Conservation (phyloP, 2,113 vertebrate genomes). For the Melanerpes formicivorus region DNA sequence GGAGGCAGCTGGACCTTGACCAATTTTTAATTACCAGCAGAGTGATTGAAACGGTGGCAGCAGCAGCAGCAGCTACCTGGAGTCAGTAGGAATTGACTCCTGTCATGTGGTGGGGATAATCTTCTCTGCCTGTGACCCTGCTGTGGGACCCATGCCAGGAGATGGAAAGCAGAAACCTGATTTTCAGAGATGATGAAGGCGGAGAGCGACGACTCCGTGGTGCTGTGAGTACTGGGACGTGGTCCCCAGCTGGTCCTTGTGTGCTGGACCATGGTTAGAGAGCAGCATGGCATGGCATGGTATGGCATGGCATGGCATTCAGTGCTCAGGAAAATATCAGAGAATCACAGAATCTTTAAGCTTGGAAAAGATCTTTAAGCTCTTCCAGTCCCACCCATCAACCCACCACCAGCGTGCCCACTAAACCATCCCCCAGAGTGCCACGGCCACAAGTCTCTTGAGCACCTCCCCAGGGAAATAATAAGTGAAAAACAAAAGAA, state of each 20-base stretch:
- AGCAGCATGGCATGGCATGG: neutral
- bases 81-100: conserved; percentile 23
- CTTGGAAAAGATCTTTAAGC: no score
- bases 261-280: neutral
- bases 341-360: no score
- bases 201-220: neutral
- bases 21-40: neutral
- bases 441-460: no score
- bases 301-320: neutral
- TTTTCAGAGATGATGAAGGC: neutral
- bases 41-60: neutral
- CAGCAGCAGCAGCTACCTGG: neutral
- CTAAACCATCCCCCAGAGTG: no score
- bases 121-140: neutral
- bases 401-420: no score
- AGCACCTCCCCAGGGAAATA: no score
- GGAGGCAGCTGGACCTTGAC: conserved; percentile 8
- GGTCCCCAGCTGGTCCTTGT: neutral
- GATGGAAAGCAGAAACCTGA: neutral
- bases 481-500: no score
- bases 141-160: neutral
- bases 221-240: fast-evolving
- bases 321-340: neutral
- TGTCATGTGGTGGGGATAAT: neutral
- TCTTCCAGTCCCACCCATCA: no score